Conservation (phyloP, 2,888 invertebrate genomes). For the Drosophila anomelani region DNA sequence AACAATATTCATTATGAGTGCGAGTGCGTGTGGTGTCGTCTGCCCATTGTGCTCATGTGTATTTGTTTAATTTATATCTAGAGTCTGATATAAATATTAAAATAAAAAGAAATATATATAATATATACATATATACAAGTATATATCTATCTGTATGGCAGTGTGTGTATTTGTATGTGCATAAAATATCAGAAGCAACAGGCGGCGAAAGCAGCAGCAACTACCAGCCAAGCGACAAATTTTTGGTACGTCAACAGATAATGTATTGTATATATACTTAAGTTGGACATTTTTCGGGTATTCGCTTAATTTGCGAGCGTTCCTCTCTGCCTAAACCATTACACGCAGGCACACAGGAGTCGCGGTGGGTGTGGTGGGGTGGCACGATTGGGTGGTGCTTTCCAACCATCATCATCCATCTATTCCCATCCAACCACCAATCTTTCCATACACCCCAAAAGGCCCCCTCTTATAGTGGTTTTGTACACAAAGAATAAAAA, state of each 20-base stretch:
- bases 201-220: constrained; percentile 41
- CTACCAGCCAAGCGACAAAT: constrained; percentile 58
- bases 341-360: constrained; percentile 12
- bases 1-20: constrained; percentile 29
- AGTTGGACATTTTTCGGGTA: constrained; percentile 40
- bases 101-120: constrained; percentile 53
- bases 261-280: constrained; percentile 54
- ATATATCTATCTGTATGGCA: neutral
- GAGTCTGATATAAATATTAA: constrained; percentile 78
- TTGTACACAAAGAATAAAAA: neutral
- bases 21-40: constrained; percentile 9
- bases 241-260: constrained; percentile 75
- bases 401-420: constrained; percentile 12
- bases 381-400: neutral
- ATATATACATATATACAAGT: constrained; percentile 1
- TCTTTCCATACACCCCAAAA: constrained; percentile 1
- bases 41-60: constrained; percentile 64
- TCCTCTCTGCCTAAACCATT: constrained; percentile 14
- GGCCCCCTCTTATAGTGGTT: neutral
- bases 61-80: constrained; percentile 77
- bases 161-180: constrained; percentile 14
- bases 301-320: constrained; percentile 35
- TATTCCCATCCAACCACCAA: constrained; percentile 11
- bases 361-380: neutral
- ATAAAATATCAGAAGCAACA: constrained; percentile 53